These are phyloP conservation scores for Brachionichthys hirsutus DNA, from an alignment of 2,113 vertebrate genomes.

Conservation along the genomic window DNA sequence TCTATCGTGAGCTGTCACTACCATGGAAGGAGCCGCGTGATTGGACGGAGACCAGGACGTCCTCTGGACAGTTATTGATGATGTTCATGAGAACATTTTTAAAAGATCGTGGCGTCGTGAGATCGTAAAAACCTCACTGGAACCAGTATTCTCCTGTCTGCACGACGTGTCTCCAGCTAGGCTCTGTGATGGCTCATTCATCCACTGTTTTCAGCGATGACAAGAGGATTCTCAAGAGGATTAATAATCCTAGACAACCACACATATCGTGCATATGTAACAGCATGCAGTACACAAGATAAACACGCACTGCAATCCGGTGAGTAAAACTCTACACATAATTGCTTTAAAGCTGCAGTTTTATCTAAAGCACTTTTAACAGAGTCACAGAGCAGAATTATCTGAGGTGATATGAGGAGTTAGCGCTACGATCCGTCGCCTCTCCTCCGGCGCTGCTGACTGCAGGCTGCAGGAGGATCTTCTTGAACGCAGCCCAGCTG, in stretches of 20 bases:
- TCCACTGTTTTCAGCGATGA: constrained; percentile 46
- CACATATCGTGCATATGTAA: too few species aligned
- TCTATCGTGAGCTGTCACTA: constrained; percentile 16
- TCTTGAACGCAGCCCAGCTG: constrained; percentile 62
- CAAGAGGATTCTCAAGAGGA: constrained; percentile 46
- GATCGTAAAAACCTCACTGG: constrained; percentile 41
- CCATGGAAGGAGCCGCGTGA: constrained; percentile 29
- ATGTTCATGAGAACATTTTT: constrained; percentile 34
- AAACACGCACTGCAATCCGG: too few species aligned
- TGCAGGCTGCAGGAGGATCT: constrained; percentile 18
- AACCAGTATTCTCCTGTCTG: constrained; percentile 9
- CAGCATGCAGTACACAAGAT: too few species aligned
- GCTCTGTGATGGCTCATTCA: constrained; percentile 43
- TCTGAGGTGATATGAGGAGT: not conserved
- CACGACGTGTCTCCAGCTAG: constrained; percentile 37
- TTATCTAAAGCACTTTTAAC: too few species aligned
- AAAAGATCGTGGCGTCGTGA: constrained; percentile 35
- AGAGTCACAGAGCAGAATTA: not conserved
- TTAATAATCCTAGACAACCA: constrained; percentile 23
- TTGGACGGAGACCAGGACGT: constrained; percentile 47
- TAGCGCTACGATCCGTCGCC: constrained; percentile 35
- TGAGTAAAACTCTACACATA: too few species aligned
- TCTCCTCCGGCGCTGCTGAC: constrained; percentile 40
- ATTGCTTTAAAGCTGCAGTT: too few species aligned
- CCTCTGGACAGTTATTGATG: constrained; percentile 39